A percentile compares a stretch with the other conserved stretches of the same genome.
Conservation (phyloP, 2,888 invertebrate genomes). For the Phanerotoma sp. region DNA sequence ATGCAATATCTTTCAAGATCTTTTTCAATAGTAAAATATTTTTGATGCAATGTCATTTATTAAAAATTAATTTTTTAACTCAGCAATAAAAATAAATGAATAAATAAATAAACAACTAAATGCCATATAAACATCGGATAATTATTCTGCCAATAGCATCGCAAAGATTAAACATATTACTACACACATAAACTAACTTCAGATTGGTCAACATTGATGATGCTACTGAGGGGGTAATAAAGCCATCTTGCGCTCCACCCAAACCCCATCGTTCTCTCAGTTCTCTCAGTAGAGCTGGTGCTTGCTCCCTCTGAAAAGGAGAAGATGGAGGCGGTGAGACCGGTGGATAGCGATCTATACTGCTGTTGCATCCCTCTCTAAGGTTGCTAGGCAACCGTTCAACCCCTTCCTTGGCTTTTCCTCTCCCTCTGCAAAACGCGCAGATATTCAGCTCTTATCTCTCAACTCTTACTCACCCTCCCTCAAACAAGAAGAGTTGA, state of each 20-base stretch:
- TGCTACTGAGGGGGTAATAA: slow-evolving; percentile 53
- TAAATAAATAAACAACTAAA: no score
- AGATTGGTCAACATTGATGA: slow-evolving; percentile 17
- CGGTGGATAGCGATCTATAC: slow-evolving; percentile 51
- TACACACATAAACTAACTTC: no score
- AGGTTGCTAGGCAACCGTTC: slow-evolving; percentile 51
- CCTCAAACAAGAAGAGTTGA: slow-evolving; percentile 4
- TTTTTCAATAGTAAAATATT: no score
- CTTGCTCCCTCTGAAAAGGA: slow-evolving; percentile 21
- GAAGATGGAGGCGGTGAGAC: slow-evolving; percentile 30
- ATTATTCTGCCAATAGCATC: no score
- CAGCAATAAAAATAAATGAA: no score
- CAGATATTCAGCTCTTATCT: slow-evolving; percentile 53
- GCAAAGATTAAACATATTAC: no score
- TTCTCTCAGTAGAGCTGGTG: no score
- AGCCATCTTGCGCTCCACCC: slow-evolving; percentile 52
- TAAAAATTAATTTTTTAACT: no score
- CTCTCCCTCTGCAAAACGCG: slow-evolving; percentile 33
- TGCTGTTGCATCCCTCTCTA: slow-evolving; percentile 41
- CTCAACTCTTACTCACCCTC: slow-evolving; percentile 33
- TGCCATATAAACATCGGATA: no score
- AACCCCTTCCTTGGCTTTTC: slow-evolving; percentile 42
- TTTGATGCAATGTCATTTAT: no score
- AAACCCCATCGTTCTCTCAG: slow-evolving; percentile 27
- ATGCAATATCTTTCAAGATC: no score